Evolutionary conservation across 2,797 vertebrate genomes (phyloP), one percentile per base, ranked within the genome.

Genomic region (Triplophysa yarkandensis): DNA sequence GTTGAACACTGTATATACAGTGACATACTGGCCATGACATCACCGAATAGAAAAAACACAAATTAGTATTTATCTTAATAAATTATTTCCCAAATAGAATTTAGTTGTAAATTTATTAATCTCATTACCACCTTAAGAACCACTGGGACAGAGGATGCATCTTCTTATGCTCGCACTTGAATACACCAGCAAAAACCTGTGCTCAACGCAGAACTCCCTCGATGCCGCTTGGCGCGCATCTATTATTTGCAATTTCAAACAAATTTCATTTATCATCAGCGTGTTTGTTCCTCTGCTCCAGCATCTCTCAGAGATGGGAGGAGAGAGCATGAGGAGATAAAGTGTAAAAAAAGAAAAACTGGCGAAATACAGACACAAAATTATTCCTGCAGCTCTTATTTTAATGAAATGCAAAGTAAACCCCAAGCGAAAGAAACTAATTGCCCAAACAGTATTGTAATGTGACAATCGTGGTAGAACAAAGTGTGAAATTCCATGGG

Each of bases 381-480:
- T 91, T 90, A 90, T 87, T 86, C 85, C 87, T 82, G 79, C 77
- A 76, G 86, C 84, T 82, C 77, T 77, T 5, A 68, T 87, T 91
- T 89, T 89, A 90, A 91, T 89, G 87, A 88, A 88, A 88, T 88
- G 89, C 87, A 88, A 72, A 86, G 82, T 89, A 89, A 92, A 89
- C 90, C 89, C 86, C 88, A 65, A 16, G 68, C 89, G 89, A 89
- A 90, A 87, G 88, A 84, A 70, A 79, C 76, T 90, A 89, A 92
- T 91, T 90, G 83, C 87, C 89, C 85, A 89, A 91, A 91, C 88
- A 88, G 84, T 84, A 84, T 87, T 88, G 89, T 91, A 88, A 91
- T 90, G 88, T 89, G 89, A 92, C 90, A 90, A 87, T 90, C 88
- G 85, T 83, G 77, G 83, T 89, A 83, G 86, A 90, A 90, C 86